These are phyloP conservation scores for Sinelater perroti DNA, from an alignment of 2,888 invertebrate species.

Conservation along the genomic window DNA sequence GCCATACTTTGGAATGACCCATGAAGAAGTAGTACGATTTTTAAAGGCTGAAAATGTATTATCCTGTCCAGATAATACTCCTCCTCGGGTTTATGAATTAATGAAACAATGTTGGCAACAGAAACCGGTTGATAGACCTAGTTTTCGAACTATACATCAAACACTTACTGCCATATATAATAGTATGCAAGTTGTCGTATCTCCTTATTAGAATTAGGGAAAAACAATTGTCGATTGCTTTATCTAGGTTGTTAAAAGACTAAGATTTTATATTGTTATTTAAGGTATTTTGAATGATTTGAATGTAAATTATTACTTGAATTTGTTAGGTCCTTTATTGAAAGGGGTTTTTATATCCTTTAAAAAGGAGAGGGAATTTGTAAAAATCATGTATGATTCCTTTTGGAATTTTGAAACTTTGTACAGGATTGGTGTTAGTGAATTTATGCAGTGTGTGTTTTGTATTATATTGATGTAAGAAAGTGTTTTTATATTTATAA, in stretches of 20 bases:
- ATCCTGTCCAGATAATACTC: conserved; percentile 90
- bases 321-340: not conserved
- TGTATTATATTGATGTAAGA: conserved; percentile 26
- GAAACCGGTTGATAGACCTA: conserved; percentile 85
- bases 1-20: conserved; percentile 97
- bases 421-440: conserved; percentile 19
- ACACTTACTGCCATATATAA: conserved; percentile 64
- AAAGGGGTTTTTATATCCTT: conserved; percentile 3
- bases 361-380: not conserved
- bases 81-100: conserved; percentile 84
- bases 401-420: conserved; percentile 12
- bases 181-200: conserved; percentile 45
- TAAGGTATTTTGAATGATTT: conserved; percentile 1
- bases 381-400: conserved; percentile 6
- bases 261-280: too few species aligned
- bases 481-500: conserved; percentile 37
- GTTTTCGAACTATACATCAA: conserved; percentile 83
- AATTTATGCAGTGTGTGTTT: conserved; percentile 25
- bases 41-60: conserved; percentile 93
- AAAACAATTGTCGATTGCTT: conserved; percentile 10
- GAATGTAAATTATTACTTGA: not conserved
- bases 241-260: conserved; percentile 1
- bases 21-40: conserved; percentile 95
- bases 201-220: conserved; percentile 15
- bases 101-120: conserved; percentile 95